Percentiles rank a stretch among this genome's conserved stretches.
Evolutionary conservation across 2,888 invertebrate genomes (phyloP).

Genomic region (Trypoxylon attenuatum): DNA sequence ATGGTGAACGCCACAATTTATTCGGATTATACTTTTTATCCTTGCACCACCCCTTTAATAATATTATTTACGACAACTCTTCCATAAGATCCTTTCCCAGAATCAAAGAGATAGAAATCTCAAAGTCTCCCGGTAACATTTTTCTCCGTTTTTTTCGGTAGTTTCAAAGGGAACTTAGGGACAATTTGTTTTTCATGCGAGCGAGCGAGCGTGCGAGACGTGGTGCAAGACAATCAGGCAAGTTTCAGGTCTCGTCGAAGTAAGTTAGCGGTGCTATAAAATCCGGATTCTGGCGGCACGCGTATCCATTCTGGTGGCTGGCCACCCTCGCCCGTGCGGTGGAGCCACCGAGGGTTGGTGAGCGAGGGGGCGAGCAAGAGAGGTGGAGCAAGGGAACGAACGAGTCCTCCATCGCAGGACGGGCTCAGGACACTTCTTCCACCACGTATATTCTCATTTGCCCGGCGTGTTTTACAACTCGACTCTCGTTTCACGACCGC

Average conservation of each 20-base stretch:
- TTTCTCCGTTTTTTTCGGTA: no score
- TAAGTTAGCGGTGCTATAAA: conserved; percentile 61
- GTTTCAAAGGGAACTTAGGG: not conserved
- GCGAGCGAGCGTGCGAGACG: conserved; percentile 44
- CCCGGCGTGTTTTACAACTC: conserved; percentile 69
- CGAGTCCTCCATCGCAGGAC: conserved; percentile 42
- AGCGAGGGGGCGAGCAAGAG: not conserved
- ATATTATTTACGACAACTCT: no score
- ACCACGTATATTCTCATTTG: conserved; percentile 70
- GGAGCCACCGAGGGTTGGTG: conserved; percentile 23
- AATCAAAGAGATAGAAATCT: no score
- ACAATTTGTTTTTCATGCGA: conserved; percentile 53
- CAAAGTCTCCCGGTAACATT: no score
- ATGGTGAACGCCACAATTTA: no score
- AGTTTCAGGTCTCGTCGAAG: conserved; percentile 54
- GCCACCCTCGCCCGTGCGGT: conserved; percentile 15
- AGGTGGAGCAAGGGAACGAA: conserved; percentile 18
- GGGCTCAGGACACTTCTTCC: conserved; percentile 54
- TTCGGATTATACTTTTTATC: no score
- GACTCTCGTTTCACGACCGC: conserved; percentile 66
- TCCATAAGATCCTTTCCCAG: no score
- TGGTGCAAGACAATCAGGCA: conserved; percentile 51
- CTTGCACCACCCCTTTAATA: no score
- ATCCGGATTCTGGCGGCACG: conserved; percentile 47
- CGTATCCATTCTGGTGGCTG: conserved; percentile 30